These are phyloP conservation scores for Cherax destructor DNA, from an alignment of 1,140 invertebrate genomes.

Conservation along the genomic window DNA sequence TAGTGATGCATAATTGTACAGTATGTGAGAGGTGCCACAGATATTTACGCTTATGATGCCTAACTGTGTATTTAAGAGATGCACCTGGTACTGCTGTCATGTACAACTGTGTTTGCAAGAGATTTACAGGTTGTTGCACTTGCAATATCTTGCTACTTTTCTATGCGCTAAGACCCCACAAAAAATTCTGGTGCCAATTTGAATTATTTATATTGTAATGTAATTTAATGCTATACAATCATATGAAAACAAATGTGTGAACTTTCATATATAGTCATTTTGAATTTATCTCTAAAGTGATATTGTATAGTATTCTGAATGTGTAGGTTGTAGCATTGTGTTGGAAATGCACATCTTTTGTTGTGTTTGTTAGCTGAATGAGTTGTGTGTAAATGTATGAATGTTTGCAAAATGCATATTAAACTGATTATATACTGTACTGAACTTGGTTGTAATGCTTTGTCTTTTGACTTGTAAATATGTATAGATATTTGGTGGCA, in stretches of 20 bases:
- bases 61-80: no score
- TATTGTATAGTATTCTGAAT: neutral
- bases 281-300: neutral
- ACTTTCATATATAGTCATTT: neutral
- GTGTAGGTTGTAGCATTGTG: conserved; percentile 10
- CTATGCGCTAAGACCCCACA: no score
- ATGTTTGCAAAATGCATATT: neutral
- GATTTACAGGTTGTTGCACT: no score
- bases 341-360: neutral
- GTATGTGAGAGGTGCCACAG: neutral
- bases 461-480: conserved; percentile 47
- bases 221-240: neutral
- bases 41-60: no score
- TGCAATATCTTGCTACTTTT: no score
- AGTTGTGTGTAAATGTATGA: neutral
- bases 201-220: no score
- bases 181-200: no score
- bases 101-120: no score
- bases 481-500: conserved; percentile 54
- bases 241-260: no score
- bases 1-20: neutral
- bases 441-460: conserved; percentile 40
- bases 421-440: conserved; percentile 15
- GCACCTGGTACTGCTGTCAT: no score
- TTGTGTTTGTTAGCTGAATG: neutral